Percentiles rank a stretch among this genome's conserved stretches.
Conservation (phyloP, 2,113 vertebrate genomes). For the Anguilla rostrata region DNA sequence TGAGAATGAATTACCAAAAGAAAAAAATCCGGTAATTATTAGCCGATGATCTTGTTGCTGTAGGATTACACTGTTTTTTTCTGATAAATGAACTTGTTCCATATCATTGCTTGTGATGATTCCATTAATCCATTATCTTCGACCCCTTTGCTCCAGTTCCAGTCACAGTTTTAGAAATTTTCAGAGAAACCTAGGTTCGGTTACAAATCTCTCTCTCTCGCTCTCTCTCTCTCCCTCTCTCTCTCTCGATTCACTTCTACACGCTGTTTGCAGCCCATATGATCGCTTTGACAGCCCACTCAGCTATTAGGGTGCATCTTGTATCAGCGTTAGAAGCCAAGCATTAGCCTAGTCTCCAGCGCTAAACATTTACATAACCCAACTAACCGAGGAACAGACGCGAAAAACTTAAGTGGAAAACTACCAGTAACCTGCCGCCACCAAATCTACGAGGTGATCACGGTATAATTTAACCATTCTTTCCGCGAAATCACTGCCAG, state of each 20-base stretch:
- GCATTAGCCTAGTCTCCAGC: conserved; percentile 65
- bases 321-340: conserved; percentile 74
- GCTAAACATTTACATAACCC: conserved; percentile 68
- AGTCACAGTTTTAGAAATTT: conserved; percentile 47
- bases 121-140: conserved; percentile 44
- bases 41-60: conserved; percentile 29
- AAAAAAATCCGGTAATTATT: conserved; percentile 57
- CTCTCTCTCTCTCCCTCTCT: not conserved
- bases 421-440: not conserved
- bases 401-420: conserved; percentile 18
- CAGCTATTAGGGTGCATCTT: conserved; percentile 68
- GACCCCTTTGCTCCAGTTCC: conserved; percentile 41
- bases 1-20: too few relatives aligned
- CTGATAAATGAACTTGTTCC: not conserved
- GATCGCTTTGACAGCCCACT: conserved; percentile 74
- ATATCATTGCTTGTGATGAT: not conserved
- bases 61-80: not conserved
- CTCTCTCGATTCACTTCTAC: conserved; percentile 64
- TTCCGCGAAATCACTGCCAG: not conserved
- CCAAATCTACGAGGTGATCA: too few relatives aligned
- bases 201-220: too few relatives aligned
- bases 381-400: conserved; percentile 36
- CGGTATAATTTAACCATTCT: not conserved
- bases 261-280: conserved; percentile 76
- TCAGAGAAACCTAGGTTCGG: too few relatives aligned